Percentiles rank a stretch among this genome's conserved stretches.
These are phyloP conservation scores for Pungitius pungitius DNA, from an alignment of 2,113 vertebrate genomes.

Conservation along the genomic window DNA sequence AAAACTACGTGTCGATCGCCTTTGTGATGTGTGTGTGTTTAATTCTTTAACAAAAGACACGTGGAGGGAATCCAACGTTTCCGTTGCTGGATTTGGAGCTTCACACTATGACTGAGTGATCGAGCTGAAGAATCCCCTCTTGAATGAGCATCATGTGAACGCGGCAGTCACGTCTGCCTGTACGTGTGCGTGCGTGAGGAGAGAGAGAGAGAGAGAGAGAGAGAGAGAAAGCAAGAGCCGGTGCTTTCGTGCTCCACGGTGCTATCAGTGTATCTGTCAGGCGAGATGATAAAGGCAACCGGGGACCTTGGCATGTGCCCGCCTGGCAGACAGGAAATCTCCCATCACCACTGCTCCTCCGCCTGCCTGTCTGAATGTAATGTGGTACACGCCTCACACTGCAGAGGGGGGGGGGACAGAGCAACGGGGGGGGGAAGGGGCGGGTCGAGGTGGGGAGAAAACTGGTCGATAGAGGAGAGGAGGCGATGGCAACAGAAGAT, in stretches of 20 bases:
- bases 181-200: neutral
- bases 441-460: constrained; percentile 19
- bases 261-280: constrained; percentile 59
- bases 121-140: constrained; percentile 5
- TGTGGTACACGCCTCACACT: constrained; percentile 47
- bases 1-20: constrained; percentile 3
- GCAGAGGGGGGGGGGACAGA: constrained; percentile 23
- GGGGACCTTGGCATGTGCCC: constrained; percentile 52
- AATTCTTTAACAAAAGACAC: neutral
- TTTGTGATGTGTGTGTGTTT: constrained; percentile 1
- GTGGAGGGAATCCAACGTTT: neutral
- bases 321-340: constrained; percentile 66
- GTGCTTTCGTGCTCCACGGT: constrained; percentile 14
- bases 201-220: neutral
- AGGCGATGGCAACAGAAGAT: constrained; percentile 36
- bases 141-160: neutral
- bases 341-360: constrained; percentile 56
- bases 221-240: no score
- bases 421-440: neutral
- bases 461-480: constrained; percentile 44
- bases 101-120: neutral
- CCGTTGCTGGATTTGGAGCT: constrained; percentile 14
- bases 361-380: constrained; percentile 51
- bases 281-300: constrained; percentile 52
- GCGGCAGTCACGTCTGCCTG: neutral